phyloP scores from a whole-genome alignment of 1,140 invertebrate genomes.

The Eumeta japonica region DNA sequence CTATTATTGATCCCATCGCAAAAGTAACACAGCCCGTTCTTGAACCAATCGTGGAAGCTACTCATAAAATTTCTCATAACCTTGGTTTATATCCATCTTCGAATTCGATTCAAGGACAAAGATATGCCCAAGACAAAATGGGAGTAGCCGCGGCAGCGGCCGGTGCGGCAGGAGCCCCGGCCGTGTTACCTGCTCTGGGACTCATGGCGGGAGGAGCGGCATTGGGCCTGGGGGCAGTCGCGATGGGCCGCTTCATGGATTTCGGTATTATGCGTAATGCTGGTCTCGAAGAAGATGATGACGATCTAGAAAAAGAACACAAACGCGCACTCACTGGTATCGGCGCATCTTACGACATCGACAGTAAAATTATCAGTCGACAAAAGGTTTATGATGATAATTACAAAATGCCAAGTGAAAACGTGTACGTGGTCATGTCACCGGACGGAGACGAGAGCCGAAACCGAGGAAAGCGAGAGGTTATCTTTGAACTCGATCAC shows the following conservation, averaged over 20 bases:
- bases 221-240: conserved; percentile 73
- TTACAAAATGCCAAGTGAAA: conserved; percentile 55
- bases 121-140: conserved; percentile 69
- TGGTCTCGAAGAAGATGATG: conserved; percentile 35
- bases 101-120: conserved; percentile 39
- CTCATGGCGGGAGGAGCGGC: conserved; percentile 77
- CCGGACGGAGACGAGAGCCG: conserved; percentile 27
- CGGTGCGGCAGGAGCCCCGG: conserved; percentile 53
- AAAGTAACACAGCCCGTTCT: conserved; percentile 70
- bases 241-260: conserved; percentile 71
- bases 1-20: conserved; percentile 66
- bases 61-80: conserved; percentile 75
- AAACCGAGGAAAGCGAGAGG: conserved; percentile 31
- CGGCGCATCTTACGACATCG: conserved; percentile 38
- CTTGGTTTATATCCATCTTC: conserved; percentile 60
- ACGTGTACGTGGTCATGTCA: conserved; percentile 51
- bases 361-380: conserved; percentile 43
- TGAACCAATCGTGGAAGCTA: conserved; percentile 72
- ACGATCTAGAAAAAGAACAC: conserved; percentile 58
- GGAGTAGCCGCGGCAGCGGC: conserved; percentile 60
- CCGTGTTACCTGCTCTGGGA: conserved; percentile 71
- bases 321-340: conserved; percentile 53
- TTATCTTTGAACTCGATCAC: conserved; percentile 23
- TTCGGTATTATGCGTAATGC: conserved; percentile 62
- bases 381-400: conserved; percentile 50